A percentile compares a stretch with the other conserved stretches of the same genome.
phyloP scores from a whole-genome alignment of 2,797 vertebrate species.

The Alauda arvensis region DNA sequence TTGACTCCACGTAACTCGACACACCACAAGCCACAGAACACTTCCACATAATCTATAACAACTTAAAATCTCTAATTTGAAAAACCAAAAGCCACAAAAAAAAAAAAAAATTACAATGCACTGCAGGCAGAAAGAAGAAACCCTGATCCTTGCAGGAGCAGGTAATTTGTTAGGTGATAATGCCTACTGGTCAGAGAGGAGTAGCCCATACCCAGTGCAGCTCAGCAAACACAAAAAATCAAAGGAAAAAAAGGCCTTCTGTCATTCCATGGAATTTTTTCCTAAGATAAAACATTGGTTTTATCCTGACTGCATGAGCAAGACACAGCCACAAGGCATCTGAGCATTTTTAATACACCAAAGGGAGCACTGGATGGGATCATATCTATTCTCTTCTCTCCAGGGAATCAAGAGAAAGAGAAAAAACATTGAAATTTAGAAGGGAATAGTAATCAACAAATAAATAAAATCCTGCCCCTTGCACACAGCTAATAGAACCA shows the following conservation, averaged over 20 bases:
- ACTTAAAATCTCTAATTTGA: conserved; percentile 64
- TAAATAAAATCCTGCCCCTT: not conserved
- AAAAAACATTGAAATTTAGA: not conserved
- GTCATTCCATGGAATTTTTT: not conserved
- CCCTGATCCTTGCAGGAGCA: not conserved
- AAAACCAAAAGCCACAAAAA: conserved; percentile 57
- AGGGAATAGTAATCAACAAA: not conserved
- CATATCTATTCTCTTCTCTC: not conserved
- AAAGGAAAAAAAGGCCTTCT: not conserved
- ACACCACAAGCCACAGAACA: conserved; percentile 61
- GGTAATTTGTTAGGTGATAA: conserved; percentile 42
- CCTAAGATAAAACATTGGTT: not conserved
- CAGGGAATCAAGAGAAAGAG: not conserved
- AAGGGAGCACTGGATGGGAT: not conserved
- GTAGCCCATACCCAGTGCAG: not conserved
- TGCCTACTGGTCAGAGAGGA: not conserved
- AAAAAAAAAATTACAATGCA: conserved; percentile 28
- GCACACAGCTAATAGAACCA: not conserved
- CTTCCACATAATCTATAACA: conserved; percentile 55
- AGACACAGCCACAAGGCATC: not conserved
- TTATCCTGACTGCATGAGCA: not conserved
- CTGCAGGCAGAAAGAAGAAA: conserved; percentile 20
- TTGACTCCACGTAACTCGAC: conserved; percentile 29
- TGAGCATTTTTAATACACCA: not conserved
- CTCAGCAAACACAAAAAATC: not conserved